Conservation (phyloP, 2,888 invertebrate genomes). For the Andrena hattorfiana region DNA sequence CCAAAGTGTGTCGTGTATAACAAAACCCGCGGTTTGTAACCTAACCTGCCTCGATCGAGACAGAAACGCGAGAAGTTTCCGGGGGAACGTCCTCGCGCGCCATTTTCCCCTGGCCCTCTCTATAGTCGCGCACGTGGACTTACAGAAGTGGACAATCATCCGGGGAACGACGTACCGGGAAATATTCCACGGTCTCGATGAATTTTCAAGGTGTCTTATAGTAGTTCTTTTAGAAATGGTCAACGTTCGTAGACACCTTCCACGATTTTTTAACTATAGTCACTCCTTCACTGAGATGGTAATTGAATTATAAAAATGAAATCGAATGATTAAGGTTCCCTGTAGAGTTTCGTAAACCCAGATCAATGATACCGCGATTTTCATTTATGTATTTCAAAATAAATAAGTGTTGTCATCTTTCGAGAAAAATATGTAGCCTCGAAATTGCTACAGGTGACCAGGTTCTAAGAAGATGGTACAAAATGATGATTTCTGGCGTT, state of each 20-base stretch:
- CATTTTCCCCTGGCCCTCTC: conserved; percentile 1
- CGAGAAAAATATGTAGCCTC: not conserved
- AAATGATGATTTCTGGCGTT: not conserved
- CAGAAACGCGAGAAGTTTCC: conserved; percentile 13
- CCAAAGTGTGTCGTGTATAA: conserved; percentile 34
- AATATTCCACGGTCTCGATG: not conserved
- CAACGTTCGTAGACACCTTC: not conserved
- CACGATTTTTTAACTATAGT: not conserved
- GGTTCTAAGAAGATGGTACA: not conserved
- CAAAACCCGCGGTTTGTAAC: conserved; percentile 13
- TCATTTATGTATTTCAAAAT: not conserved
- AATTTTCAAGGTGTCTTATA: not conserved
- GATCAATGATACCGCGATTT: not conserved
- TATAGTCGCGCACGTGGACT: not conserved
- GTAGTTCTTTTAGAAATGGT: not conserved
- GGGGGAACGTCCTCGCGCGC: conserved; percentile 1
- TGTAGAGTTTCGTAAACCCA: not conserved
- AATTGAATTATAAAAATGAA: not conserved
- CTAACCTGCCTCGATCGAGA: not conserved
- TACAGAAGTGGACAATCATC: not conserved
- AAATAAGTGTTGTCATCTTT: too few relatives aligned
- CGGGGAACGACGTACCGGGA: not conserved
- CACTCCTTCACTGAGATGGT: not conserved
- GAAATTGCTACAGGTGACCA: conserved; percentile 10
- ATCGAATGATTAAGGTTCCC: conserved; percentile 1